phyloP scores from a whole-genome alignment of 1,140 invertebrate genomes.

The Atta cephalotes region DNA sequence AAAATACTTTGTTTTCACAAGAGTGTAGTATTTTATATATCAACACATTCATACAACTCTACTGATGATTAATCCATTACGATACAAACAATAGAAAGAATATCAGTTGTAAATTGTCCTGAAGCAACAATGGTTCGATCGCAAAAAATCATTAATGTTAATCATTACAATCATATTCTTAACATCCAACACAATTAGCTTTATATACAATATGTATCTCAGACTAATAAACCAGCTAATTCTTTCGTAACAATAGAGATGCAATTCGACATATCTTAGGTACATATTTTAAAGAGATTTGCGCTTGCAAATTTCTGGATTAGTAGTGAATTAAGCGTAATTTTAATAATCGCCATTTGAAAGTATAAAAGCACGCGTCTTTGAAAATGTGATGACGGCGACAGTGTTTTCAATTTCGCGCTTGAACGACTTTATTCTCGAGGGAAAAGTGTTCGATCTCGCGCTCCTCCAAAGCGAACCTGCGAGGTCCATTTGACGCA shows the following conservation, averaged over 20 bases:
- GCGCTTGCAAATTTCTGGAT: neutral
- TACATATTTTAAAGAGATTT: constrained; percentile 13
- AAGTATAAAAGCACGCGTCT: constrained; percentile 30
- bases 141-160: neutral
- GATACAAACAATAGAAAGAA: neutral
- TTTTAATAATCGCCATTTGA: constrained; percentile 38
- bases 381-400: constrained; percentile 39
- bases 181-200: neutral
- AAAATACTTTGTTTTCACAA: constrained; percentile 3
- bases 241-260: neutral
- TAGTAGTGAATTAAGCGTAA: constrained; percentile 15
- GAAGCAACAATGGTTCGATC: neutral
- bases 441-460: constrained; percentile 45
- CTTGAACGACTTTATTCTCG: constrained; percentile 45
- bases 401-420: constrained; percentile 58
- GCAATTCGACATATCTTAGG: neutral
- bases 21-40: neutral
- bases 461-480: constrained; percentile 7
- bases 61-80: neutral
- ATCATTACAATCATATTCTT: neutral
- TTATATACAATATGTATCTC: neutral
- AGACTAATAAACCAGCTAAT: neutral
- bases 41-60: neutral
- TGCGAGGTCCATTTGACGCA: constrained; percentile 44
- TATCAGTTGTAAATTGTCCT: neutral